Evolutionary conservation across 2,113 vertebrate species (phyloP).

Genomic region (Monopterus albus): DNA sequence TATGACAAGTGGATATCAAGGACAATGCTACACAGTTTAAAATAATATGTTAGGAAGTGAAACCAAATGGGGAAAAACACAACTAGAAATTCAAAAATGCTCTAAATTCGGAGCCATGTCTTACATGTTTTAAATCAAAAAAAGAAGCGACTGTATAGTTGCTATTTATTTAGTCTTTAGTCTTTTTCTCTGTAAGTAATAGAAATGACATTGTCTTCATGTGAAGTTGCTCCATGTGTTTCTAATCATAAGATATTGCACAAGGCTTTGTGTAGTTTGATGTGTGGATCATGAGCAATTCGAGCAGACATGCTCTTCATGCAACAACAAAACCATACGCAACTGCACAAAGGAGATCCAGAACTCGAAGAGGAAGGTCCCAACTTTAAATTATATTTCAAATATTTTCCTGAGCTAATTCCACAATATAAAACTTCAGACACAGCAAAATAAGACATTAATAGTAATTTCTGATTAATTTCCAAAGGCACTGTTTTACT

Average conservation of each 20-base stretch:
- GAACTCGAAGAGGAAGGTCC: background rate
- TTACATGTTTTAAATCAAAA: background rate
- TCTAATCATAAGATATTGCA: slow-evolving; percentile 26
- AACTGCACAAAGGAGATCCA: slow-evolving; percentile 2
- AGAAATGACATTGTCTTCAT: background rate
- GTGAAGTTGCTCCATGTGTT: slow-evolving; percentile 34
- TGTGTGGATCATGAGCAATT: slow-evolving; percentile 15
- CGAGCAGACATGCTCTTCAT: slow-evolving; percentile 17
- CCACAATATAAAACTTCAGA: background rate
- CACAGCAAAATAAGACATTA: background rate
- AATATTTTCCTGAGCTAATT: background rate
- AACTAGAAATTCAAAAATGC: slow-evolving; percentile 21
- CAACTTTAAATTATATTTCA: background rate
- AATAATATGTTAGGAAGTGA: slow-evolving; percentile 29
- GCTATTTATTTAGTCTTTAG: background rate
- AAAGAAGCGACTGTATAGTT: background rate
- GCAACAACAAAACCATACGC: slow-evolving; percentile 16
- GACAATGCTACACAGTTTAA: background rate
- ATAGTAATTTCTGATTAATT: slow-evolving; percentile 10
- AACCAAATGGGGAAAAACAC: slow-evolving; percentile 35
- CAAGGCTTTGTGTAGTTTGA: slow-evolving; percentile 34
- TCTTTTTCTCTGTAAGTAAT: slow-evolving; percentile 1
- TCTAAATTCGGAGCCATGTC: slow-evolving; percentile 20
- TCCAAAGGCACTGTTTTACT: slow-evolving; percentile 18
- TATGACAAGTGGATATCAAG: slow-evolving; percentile 23